Conservation (phyloP, 2,888 invertebrate species). For the Scaptomyza caliginosa region DNA sequence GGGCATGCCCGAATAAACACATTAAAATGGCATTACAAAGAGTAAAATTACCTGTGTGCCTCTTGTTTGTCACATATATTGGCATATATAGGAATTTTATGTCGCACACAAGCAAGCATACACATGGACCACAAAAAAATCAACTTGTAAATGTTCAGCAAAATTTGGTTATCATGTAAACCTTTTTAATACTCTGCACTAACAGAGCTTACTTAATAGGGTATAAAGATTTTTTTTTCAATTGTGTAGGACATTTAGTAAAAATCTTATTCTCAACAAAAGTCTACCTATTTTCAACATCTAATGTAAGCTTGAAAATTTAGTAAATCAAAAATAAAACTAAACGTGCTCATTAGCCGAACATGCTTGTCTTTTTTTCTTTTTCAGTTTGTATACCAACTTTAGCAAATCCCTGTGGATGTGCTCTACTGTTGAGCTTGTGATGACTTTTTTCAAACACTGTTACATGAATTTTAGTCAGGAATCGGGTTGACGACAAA, state of each 20-base stretch:
- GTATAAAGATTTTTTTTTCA: not conserved
- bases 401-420: not conserved
- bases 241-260: not conserved
- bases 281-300: too few species aligned
- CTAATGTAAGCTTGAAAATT: too few species aligned
- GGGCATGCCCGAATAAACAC: not conserved
- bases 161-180: constrained; percentile 3
- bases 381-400: not conserved
- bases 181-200: constrained; percentile 6
- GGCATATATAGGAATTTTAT: constrained; percentile 27
- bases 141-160: constrained; percentile 33
- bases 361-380: too few species aligned
- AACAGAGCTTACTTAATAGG: not conserved
- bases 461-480: not conserved
- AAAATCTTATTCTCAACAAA: not conserved
- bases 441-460: not conserved
- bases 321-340: not conserved
- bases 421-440: not conserved
- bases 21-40: not conserved
- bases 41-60: too few species aligned
- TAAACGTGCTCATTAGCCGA: not conserved
- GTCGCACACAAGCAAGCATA: constrained; percentile 17
- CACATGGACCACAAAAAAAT: constrained; percentile 18
- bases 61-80: not conserved
- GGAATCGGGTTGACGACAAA: not conserved